These are phyloP conservation scores for Cephonodes hylas DNA, from an alignment of 2,888 invertebrate species.

Conservation along the genomic window DNA sequence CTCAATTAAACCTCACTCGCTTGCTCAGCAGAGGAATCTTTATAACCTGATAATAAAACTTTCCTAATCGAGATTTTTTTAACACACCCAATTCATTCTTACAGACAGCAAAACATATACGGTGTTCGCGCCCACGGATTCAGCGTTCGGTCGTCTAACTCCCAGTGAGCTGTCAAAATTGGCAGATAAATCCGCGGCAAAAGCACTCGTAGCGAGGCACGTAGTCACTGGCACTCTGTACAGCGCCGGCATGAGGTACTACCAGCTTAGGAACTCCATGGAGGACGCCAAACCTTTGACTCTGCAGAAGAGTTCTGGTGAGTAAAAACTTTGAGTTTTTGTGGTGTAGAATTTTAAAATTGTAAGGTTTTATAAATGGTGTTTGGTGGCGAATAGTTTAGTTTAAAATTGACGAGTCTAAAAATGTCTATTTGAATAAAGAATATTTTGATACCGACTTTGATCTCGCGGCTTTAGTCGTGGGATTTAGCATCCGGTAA, in stretches of 20 bases:
- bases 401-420: too few relatives aligned
- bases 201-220: conserved; percentile 88
- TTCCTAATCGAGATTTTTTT: background rate
- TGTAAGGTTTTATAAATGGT: too few relatives aligned
- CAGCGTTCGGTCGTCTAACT: conserved; percentile 86
- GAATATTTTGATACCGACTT: too few relatives aligned
- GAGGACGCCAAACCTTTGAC: conserved; percentile 88
- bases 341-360: too few relatives aligned
- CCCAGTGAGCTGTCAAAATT: conserved; percentile 82
- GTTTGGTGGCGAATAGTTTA: too few relatives aligned
- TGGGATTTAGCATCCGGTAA: too few relatives aligned
- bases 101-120: conserved; percentile 91
- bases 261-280: conserved; percentile 90
- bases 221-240: conserved; percentile 89
- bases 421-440: too few relatives aligned
- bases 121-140: conserved; percentile 91
- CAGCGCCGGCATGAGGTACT: conserved; percentile 93
- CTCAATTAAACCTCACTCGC: too few relatives aligned
- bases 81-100: conserved; percentile 23
- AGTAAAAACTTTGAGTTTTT: too few relatives aligned
- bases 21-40: too few relatives aligned
- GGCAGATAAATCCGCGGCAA: conserved; percentile 84
- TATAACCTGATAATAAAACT: too few relatives aligned
- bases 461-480: too few relatives aligned
- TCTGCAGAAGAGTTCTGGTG: conserved; percentile 89